A percentile compares a stretch with the other conserved stretches of the same genome.
phyloP scores from a whole-genome alignment of 2,797 vertebrate genomes.

The Mus caroli region DNA sequence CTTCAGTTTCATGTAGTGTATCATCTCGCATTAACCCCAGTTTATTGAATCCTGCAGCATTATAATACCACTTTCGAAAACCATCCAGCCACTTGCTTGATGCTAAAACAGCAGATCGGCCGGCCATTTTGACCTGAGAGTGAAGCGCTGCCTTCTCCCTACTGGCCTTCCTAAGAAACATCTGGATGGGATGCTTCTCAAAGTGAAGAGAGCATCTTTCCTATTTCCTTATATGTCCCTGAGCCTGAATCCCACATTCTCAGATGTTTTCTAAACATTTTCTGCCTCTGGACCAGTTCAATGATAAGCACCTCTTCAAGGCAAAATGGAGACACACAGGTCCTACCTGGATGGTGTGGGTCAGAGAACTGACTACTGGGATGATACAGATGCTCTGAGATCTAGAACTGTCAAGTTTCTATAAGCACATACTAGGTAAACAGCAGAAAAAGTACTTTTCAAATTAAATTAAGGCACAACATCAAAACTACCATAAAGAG shows the following conservation, averaged over 20 bases:
- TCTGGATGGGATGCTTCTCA: slow-evolving; percentile 4
- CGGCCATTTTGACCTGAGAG: too few species aligned
- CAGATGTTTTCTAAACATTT: slow-evolving; percentile 35
- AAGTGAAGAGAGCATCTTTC: neutral
- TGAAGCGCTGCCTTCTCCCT: too few species aligned
- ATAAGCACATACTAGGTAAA: slow-evolving; percentile 74
- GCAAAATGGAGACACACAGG: slow-evolving; percentile 78
- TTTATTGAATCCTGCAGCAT: too few species aligned
- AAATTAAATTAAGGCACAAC: slow-evolving; percentile 85
- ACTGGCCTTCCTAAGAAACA: slow-evolving; percentile 29
- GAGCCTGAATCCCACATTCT: neutral
- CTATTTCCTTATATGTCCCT: slow-evolving; percentile 3
- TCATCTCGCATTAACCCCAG: too few species aligned
- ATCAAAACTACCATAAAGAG: slow-evolving; percentile 54
- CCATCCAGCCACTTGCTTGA: too few species aligned
- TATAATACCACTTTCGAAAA: too few species aligned
- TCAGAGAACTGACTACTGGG: slow-evolving; percentile 77
- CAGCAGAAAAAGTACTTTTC: slow-evolving; percentile 84
- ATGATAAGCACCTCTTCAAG: slow-evolving; percentile 71
- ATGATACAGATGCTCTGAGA: slow-evolving; percentile 79
- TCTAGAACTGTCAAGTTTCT: slow-evolving; percentile 68
- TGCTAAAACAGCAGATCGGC: too few species aligned
- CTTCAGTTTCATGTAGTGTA: too few species aligned
- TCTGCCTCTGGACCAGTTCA: slow-evolving; percentile 56
- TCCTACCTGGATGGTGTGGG: slow-evolving; percentile 75